Evolutionary conservation across 2,113 vertebrate species (phyloP), one percentile per base, ranked within the genome.

Genomic region (Acrocephalus kingi): DNA sequence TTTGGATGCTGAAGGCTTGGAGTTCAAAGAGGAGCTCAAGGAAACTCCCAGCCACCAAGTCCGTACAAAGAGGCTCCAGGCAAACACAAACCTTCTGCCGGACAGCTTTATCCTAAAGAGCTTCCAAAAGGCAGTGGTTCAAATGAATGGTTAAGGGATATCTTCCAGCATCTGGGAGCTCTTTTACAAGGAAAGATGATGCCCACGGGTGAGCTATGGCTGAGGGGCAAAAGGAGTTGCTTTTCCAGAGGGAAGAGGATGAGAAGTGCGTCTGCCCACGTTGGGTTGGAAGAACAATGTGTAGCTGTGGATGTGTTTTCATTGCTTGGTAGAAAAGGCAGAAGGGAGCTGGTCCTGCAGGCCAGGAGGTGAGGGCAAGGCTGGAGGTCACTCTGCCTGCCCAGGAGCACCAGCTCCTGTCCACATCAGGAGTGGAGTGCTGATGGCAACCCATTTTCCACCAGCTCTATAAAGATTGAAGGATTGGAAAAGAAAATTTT

Each of bases 1-100:
- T 93, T 92, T 88, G 93, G 84, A 84, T 90, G 83, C 88, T 92
- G 68, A 88, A 94, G 76, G 68, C 64, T 93, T 52, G 75, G 35
- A 94, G 89, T 95, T 97, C 95, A 93, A 96, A 97, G 94, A 77
- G 33, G 39, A 92, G 83, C 91, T 94, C 86, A 67, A 91, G 84
- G 84, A 94, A 94, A 94, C 80, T 92, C 94, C 48, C 83, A 95
- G 86, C 35, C 89, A 92, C 94, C 55, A 31, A 73, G 61, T 84
- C 95, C 83, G 30, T 59, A 86, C 35, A 63, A 84, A 88, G 88
- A 80, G 22, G 87, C 72, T 90, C n/a, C 43, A 77, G 85, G 85
- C 83, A 94, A 89, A 84, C 41, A 31, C 18, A 88, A 77, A 63
- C 27, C 37, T 95, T 91, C 71, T 73, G 78, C 56, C 13, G 71